phyloP scores from a whole-genome alignment of 2,113 vertebrate species.

The Pontoporia blainvillei region DNA sequence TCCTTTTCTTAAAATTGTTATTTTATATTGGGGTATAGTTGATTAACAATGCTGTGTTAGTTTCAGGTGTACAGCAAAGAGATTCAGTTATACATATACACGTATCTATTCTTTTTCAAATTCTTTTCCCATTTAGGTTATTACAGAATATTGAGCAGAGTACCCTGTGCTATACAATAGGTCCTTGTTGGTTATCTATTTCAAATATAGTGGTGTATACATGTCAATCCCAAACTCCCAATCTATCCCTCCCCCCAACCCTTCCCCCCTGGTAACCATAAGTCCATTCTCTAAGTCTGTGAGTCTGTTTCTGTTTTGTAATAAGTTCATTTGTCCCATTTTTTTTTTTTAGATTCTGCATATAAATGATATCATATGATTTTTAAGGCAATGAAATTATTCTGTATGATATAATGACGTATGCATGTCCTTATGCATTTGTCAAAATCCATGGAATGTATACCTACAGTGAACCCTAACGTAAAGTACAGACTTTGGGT shows the following conservation, averaged over 20 bases:
- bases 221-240: neutral
- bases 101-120: neutral
- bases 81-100: neutral
- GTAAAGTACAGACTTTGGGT: neutral
- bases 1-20: neutral
- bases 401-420: neutral
- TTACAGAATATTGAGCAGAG: neutral
- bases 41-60: neutral
- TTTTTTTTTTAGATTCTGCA: neutral
- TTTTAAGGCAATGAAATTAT: neutral
- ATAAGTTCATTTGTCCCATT: neutral
- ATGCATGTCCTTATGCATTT: neutral
- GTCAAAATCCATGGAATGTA: neutral
- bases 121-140: neutral
- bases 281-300: neutral
- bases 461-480: neutral
- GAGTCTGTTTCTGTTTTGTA: neutral
- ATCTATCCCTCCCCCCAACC: neutral
- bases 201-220: neutral
- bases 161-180: neutral
- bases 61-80: neutral
- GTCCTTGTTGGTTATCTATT: neutral
- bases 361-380: neutral
- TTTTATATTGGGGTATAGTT: neutral
- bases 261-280: neutral